A percentile compares a stretch with the other conserved stretches of the same genome.
These are phyloP conservation scores for Hydraecia micacea DNA, from an alignment of 2,888 invertebrate genomes.

Conservation along the genomic window DNA sequence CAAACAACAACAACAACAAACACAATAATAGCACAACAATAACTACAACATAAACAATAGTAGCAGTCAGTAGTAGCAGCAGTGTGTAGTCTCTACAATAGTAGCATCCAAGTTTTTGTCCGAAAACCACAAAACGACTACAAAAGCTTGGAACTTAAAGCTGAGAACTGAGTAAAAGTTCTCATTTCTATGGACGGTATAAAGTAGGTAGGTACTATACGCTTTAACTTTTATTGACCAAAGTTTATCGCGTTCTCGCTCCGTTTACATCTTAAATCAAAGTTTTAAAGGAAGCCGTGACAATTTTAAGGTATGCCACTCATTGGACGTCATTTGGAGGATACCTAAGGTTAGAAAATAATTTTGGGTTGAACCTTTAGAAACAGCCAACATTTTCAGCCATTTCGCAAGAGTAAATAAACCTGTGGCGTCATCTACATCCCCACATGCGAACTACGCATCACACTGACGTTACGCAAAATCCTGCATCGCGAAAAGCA, in stretches of 20 bases:
- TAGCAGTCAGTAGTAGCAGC: no score
- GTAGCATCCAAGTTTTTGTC: constrained; percentile 10
- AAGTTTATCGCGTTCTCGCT: constrained; percentile 18
- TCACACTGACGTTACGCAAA: not conserved
- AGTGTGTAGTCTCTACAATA: no score
- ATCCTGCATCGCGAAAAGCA: not conserved
- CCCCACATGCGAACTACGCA: not conserved
- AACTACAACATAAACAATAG: no score
- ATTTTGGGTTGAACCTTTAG: not conserved
- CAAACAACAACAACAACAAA: no score
- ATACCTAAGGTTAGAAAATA: not conserved
- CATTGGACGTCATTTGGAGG: not conserved
- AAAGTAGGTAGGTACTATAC: not conserved
- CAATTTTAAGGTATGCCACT: not conserved
- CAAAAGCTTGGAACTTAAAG: constrained; percentile 22
- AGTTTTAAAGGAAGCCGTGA: constrained; percentile 10
- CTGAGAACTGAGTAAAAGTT: constrained; percentile 30
- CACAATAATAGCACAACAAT: no score
- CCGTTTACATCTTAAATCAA: constrained; percentile 1
- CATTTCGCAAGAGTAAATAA: not conserved
- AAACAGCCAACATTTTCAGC: not conserved
- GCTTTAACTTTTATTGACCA: constrained; percentile 44
- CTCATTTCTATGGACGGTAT: constrained; percentile 15
- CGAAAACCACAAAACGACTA: constrained; percentile 14
- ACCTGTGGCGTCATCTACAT: not conserved